A percentile compares a stretch with the other conserved stretches of the same genome.
phyloP scores from a whole-genome alignment of 2,113 vertebrate species.

The Zosterops hypoxanthus region DNA sequence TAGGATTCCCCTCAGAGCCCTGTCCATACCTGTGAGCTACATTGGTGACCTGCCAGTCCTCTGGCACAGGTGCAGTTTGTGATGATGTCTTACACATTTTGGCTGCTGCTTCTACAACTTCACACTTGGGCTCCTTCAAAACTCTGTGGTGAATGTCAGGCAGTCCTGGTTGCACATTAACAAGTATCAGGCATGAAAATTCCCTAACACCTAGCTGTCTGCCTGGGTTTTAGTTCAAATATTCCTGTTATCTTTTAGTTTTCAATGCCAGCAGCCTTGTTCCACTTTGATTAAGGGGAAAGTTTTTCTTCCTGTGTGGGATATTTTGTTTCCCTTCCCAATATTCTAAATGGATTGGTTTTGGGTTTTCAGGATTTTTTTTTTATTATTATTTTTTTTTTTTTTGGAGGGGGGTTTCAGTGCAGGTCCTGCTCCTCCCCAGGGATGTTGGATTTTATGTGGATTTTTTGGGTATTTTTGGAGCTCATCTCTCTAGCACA shows the following conservation, averaged over 20 bases:
- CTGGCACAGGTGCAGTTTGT: background rate
- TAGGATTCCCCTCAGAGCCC: background rate
- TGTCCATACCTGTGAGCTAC: background rate
- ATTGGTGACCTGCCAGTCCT: background rate
- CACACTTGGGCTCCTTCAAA: background rate
- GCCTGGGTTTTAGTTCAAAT: background rate
- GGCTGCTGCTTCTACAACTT: background rate
- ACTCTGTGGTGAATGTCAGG: background rate
- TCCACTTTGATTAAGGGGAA: background rate
- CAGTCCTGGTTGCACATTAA: background rate
- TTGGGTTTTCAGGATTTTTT: too few relatives aligned
- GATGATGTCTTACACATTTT: background rate
- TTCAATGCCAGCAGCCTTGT: background rate
- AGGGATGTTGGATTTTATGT: too few relatives aligned
- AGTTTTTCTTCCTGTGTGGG: background rate
- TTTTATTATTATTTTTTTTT: too few relatives aligned
- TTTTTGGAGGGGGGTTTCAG: too few relatives aligned
- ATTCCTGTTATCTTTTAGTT: background rate
- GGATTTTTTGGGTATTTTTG: too few relatives aligned
- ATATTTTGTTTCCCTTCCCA: background rate
- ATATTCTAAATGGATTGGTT: background rate
- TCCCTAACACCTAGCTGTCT: background rate
- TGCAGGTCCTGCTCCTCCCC: too few relatives aligned
- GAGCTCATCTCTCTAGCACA: background rate
- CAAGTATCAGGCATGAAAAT: background rate